Base-by-base conservation (phyloP, 2,888 invertebrate species). In the Philopedon plagiatum region DNA sequence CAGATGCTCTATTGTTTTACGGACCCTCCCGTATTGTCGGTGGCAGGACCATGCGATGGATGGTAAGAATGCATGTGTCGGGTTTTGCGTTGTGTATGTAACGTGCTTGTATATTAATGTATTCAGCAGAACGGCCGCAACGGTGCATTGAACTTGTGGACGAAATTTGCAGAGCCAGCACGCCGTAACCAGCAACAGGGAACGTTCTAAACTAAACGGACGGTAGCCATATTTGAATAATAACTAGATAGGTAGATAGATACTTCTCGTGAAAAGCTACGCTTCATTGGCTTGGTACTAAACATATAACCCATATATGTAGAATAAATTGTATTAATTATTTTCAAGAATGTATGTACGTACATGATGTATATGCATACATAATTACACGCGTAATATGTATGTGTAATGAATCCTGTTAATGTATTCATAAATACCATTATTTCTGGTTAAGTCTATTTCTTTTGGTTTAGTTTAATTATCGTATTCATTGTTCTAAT, bases 61-160 rank as follows among this genome's bases (percentile, higher is more conserved):
- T 32, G 44, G 13, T 51, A 21, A 51, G 51, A 34, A 63, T 49
- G 64, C 39, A 49, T 63, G 51, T 63, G 51, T 62, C 49, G 56
- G 44, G 58, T 66, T 46, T 44, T 44, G 51, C 51, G 32, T 61
- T 60, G 29, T 41, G 41, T 63, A 63, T 34, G 62, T 63, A 63
- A 63, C 62, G 49, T 44, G 46, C 51, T 26, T 58, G 58, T 66
- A 58, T 58, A 58, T 34, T 66, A 58, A 66, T 65, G 44, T 65
- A 65, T 65, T 65, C 64, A 54, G 64, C 37, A 66, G 66, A 66
- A 66, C 37, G 66, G 66, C 58, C 58, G 58, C 58, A 66, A 66
- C 66, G 58, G 66, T 66, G 58, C 66, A 66, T 66, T 66, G 66
- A 66, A 57, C 66, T 66, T 66, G 46, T 66, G 66, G 34, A 58